These are phyloP conservation scores for Rhinopomastus cyanomelas DNA, from an alignment of 2,113 vertebrate genomes.

Conservation along the genomic window DNA sequence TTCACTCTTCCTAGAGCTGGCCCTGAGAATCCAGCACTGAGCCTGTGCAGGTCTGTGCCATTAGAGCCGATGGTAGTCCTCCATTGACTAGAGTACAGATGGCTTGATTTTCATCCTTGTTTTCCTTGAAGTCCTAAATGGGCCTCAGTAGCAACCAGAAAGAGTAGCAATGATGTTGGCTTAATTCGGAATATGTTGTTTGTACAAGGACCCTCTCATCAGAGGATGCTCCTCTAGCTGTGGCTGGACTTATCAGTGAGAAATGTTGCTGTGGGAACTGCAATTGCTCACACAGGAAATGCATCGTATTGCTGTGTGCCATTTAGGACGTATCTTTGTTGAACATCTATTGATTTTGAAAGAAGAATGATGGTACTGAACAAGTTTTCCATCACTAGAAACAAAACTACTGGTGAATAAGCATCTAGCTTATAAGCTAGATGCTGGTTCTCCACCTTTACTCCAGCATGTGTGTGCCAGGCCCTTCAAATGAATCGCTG, in stretches of 20 bases:
- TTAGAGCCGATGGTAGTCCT: not conserved
- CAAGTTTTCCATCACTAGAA: constrained; percentile 45
- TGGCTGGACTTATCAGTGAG: constrained; percentile 16
- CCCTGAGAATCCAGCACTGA: not conserved
- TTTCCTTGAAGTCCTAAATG: not conserved
- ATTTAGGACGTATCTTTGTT: constrained; percentile 24
- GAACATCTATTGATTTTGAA: constrained; percentile 52
- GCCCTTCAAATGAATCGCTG: not conserved
- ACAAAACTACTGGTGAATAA: constrained; percentile 7
- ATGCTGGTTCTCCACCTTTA: not conserved
- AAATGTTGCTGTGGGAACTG: constrained; percentile 37
- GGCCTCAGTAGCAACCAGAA: not conserved
- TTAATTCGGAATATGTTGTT: not conserved
- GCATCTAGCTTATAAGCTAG: not conserved
- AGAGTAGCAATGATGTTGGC: not conserved
- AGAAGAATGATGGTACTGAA: constrained; percentile 25
- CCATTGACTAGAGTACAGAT: not conserved
- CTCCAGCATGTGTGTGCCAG: not conserved
- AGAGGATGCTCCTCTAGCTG: not conserved
- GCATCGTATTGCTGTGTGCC: constrained; percentile 8
- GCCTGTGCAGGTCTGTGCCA: not conserved
- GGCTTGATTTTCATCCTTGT: not conserved
- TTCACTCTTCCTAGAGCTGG: not conserved
- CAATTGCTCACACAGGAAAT: constrained; percentile 39
- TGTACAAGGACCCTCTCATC: not conserved